These are phyloP conservation scores for Serripes groenlandicus DNA, from an alignment of 2,888 invertebrate genomes.

Conservation along the genomic window DNA sequence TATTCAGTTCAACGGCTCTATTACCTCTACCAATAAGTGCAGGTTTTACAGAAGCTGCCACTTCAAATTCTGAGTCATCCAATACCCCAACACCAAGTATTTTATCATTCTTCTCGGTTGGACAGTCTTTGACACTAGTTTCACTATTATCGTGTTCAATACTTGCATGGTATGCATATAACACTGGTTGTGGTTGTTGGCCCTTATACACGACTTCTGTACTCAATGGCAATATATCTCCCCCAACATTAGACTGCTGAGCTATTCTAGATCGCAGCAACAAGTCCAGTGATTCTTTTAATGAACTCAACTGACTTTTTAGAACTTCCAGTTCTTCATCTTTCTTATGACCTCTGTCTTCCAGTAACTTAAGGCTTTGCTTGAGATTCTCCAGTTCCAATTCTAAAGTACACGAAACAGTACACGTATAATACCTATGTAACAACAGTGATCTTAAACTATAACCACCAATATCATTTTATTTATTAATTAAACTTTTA, in stretches of 20 bases:
- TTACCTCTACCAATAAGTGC: too few species aligned
- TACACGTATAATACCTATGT: not conserved
- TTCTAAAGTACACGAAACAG: not conserved
- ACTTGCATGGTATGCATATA: not conserved
- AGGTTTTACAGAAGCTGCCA: too few species aligned
- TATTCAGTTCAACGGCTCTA: too few species aligned
- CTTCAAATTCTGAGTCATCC: too few species aligned
- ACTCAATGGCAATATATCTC: not conserved
- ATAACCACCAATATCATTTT: not conserved
- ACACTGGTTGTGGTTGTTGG: not conserved
- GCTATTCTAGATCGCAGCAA: not conserved
- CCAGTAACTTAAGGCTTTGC: not conserved
- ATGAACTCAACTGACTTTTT: not conserved
- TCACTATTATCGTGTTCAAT: not conserved
- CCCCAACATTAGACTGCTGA: not conserved
- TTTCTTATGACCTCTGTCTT: not conserved
- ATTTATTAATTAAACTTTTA: not conserved
- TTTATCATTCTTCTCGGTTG: too few species aligned
- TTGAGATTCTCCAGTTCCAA: not conserved
- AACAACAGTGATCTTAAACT: not conserved
- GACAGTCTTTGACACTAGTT: not conserved
- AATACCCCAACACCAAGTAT: too few species aligned
- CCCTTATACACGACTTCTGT: not conserved
- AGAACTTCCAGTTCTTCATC: not conserved
- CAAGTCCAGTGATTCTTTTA: not conserved